These are phyloP conservation scores for Bufo gargarizans DNA, from an alignment of 2,113 vertebrate species.

Conservation along the genomic window DNA sequence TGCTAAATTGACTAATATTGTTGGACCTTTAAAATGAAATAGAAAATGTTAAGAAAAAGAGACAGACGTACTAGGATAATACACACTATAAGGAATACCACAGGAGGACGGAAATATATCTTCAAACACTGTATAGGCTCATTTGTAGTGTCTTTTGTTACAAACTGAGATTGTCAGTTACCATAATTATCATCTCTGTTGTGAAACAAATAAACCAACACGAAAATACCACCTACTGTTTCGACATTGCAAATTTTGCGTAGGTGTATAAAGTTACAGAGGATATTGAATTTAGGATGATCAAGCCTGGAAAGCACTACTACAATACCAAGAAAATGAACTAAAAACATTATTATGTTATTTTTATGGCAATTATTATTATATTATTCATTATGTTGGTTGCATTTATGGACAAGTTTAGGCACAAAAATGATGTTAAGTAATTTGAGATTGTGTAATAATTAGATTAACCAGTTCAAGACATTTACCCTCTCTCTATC, in stretches of 20 bases:
- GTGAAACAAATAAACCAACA: constrained; percentile 17
- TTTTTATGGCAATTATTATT: too few relatives aligned
- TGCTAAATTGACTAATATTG: not conserved
- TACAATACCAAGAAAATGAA: not conserved
- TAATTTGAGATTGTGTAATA: too few relatives aligned
- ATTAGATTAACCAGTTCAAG: too few relatives aligned
- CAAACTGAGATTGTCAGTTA: constrained; percentile 27
- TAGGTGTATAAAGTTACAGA: constrained; percentile 10
- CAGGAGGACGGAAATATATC: not conserved
- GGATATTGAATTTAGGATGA: not conserved
- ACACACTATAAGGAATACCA: not conserved
- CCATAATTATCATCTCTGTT: constrained; percentile 37
- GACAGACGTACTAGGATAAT: not conserved
- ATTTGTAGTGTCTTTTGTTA: not conserved
- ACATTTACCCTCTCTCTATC: too few relatives aligned
- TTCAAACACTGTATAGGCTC: not conserved
- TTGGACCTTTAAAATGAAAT: not conserved
- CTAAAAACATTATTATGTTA: not conserved
- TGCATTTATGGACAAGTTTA: too few relatives aligned
- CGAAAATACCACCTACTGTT: constrained; percentile 35
- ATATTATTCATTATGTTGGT: too few relatives aligned
- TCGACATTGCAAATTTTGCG: constrained; percentile 9
- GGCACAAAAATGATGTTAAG: too few relatives aligned
- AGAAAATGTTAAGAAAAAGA: not conserved
- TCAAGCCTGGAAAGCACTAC: too few relatives aligned